Evolutionary conservation across 2,888 invertebrate genomes (phyloP), one percentile per base, ranked within the genome.

Genomic region (Idaea biselata): DNA sequence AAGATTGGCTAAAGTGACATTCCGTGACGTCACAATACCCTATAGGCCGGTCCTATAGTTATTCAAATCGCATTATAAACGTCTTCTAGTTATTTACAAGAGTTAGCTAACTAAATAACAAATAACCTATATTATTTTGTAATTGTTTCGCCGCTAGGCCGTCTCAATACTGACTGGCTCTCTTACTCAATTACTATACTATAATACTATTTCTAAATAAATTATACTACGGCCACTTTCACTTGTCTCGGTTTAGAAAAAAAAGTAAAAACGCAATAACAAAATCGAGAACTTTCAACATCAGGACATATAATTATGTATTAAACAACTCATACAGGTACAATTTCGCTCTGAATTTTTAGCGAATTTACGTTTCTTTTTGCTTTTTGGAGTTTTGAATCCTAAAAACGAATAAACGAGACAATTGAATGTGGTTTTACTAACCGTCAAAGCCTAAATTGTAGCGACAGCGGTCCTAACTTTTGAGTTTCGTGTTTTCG

Each of bases 31-130:
- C 44, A 44, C 11, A 44, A 44, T 8, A 44, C 11, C 14, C 44
- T 44, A n/a, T n/a, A 44, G 44, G 14, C 14, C 44, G 11, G 44
- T 44, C 44, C 11, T 44, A 44, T 44, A 14, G 44, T 11, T 14
- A 44, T 44, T 14, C 44, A 8, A 44, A 44, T 3, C 44, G 44
- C 44, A 72, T 70, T 68, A 66, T 71, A 88, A 87, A 87, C 86
- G 88, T 82, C 82, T 84, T 90, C 89, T 91, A 91, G 84, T 88
- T 92, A 92, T 92, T 89, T 92, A 92, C 91, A 92, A 84, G 85
- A 84, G 91, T 92, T 91, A 91, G 86, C 89, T 91, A 91, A 92
- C 91, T 92, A 92, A 91, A 91, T 91, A 92, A 92, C 92, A 92
- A 91, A 86, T 84, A 88, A 85, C 87, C 81, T 90, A 87, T 73